phyloP scores from a whole-genome alignment of 2,888 invertebrate species.

The Phyto melanocephala region DNA sequence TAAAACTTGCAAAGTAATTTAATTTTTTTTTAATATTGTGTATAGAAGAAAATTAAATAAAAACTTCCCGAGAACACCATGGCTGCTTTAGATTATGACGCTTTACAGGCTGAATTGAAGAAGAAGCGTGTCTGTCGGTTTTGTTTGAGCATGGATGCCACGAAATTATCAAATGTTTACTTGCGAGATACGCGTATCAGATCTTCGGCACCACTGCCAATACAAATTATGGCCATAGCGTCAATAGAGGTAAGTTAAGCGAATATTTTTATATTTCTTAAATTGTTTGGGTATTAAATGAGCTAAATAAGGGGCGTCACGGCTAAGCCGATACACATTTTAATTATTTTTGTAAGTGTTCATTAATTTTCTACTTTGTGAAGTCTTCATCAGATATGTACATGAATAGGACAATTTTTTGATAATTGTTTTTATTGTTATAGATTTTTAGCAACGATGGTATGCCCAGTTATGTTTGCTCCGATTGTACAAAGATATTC shows the following conservation, averaged over 20 bases:
- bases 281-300: not conserved
- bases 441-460: slow-evolving; percentile 81
- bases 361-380: slow-evolving; percentile 2
- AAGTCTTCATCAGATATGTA: not conserved
- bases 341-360: no score
- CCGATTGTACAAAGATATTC: slow-evolving; percentile 84
- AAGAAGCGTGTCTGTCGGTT: slow-evolving; percentile 86
- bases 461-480: slow-evolving; percentile 87
- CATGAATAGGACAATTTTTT: no score
- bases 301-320: not conserved
- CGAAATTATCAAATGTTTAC: slow-evolving; percentile 84
- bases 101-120: slow-evolving; percentile 79
- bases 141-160: slow-evolving; percentile 83
- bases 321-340: slow-evolving; percentile 41
- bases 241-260: slow-evolving; percentile 85
- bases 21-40: no score
- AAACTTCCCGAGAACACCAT: not conserved
- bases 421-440: not conserved
- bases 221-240: slow-evolving; percentile 88
- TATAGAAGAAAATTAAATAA: not conserved
- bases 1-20: no score
- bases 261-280: no score
- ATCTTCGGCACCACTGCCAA: slow-evolving; percentile 83
- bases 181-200: slow-evolving; percentile 81
- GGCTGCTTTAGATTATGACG: slow-evolving; percentile 21